Percentiles rank a stretch among this genome's conserved stretches.
Evolutionary conservation across 1,140 invertebrate species (phyloP).

Genomic region (Lucilia cuprina): DNA sequence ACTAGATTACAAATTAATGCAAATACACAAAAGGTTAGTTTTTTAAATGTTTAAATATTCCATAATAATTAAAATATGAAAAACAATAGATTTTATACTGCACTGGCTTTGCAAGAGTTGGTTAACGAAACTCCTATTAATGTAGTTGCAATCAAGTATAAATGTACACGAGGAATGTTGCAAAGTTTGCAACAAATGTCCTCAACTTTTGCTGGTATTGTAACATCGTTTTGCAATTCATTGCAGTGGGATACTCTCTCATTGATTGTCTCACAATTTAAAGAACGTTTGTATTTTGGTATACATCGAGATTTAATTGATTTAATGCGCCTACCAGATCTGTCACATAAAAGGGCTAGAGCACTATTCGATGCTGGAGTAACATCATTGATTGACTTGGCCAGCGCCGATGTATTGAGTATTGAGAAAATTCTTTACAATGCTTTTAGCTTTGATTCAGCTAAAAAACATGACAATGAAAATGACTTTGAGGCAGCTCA

Average conservation of each 20-base stretch:
- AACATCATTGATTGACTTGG: conserved; percentile 78
- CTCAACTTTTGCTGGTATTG: conserved; percentile 93
- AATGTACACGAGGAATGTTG: conserved; percentile 84
- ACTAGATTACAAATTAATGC: conserved; percentile 64
- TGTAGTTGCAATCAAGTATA: conserved; percentile 82
- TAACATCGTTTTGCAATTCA: conserved; percentile 89
- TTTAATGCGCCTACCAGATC: conserved; percentile 81
- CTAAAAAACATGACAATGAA: conserved; percentile 76
- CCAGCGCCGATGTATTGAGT: conserved; percentile 71
- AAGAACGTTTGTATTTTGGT: conserved; percentile 92
- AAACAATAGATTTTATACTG: conserved; percentile 82
- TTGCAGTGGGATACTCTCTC: conserved; percentile 94
- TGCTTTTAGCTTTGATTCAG: conserved; percentile 83
- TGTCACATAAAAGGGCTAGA: conserved; percentile 87
- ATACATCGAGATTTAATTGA: conserved; percentile 92
- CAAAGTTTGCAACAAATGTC: conserved; percentile 94
- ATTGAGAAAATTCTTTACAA: conserved; percentile 82
- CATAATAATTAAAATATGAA: too few species aligned
- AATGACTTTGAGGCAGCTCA: conserved; percentile 72
- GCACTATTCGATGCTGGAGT: conserved; percentile 86
- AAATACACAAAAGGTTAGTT: conserved; percentile 66
- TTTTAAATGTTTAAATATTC: neutral
- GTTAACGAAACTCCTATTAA: conserved; percentile 88
- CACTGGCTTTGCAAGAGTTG: conserved; percentile 90
- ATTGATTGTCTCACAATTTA: conserved; percentile 89